phyloP scores from a whole-genome alignment of 2,113 vertebrate species.

The Apus apus region DNA sequence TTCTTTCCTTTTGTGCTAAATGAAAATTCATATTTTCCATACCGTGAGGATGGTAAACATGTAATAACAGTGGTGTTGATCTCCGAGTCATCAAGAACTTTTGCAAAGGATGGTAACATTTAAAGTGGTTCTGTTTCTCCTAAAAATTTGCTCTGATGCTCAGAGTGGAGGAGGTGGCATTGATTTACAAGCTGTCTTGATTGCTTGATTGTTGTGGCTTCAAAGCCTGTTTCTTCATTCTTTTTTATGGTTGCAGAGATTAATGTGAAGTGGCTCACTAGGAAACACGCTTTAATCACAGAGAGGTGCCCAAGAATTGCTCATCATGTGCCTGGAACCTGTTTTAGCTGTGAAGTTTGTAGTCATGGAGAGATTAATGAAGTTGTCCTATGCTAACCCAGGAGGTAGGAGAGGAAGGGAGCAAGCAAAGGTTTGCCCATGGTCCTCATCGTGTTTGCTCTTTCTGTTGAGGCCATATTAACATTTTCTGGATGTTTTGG shows the following conservation, averaged over 20 bases:
- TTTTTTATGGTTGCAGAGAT: neutral
- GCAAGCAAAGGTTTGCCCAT: neutral
- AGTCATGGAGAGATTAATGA: rapidly evolving
- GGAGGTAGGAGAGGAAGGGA: neutral
- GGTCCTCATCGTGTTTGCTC: neutral
- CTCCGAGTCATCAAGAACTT: neutral
- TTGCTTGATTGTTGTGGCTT: neutral
- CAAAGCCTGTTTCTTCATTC: neutral
- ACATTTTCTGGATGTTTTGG: neutral
- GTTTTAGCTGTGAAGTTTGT: neutral
- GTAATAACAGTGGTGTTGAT: neutral
- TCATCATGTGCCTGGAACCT: neutral
- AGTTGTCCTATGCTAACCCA: neutral
- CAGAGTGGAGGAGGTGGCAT: neutral
- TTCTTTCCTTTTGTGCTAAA: neutral
- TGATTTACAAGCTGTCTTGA: neutral
- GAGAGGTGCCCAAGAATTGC: neutral
- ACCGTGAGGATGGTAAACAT: neutral
- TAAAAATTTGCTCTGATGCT: neutral
- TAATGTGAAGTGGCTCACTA: neutral
- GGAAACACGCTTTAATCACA: neutral
- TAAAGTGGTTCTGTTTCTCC: neutral
- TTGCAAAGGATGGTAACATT: neutral
- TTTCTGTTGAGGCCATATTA: neutral
- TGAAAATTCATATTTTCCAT: neutral